Evolutionary conservation across 2,888 invertebrate genomes (phyloP).

Genomic region (Linnaemya vulpina): DNA sequence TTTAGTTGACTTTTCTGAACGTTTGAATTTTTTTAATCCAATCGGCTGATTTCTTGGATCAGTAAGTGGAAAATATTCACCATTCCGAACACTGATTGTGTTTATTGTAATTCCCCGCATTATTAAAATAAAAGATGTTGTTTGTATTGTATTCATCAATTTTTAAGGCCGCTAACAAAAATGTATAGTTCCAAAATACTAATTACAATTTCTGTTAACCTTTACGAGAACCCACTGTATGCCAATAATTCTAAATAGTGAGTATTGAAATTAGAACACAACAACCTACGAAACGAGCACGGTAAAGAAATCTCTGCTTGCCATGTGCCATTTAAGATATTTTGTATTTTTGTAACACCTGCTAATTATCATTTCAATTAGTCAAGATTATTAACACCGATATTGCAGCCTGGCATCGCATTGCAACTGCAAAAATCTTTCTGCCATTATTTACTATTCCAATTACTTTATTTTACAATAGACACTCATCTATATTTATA

Average conservation of each 20-base stretch:
- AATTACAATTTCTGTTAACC: no score
- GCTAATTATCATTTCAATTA: slow-evolving; percentile 3
- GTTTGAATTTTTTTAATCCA: no score
- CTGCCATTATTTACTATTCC: neutral
- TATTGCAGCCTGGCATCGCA: neutral
- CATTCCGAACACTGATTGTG: no score
- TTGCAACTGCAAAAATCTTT: neutral
- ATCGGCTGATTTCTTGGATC: no score
- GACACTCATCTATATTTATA: neutral
- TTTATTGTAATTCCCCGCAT: no score
- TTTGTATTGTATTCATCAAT: no score
- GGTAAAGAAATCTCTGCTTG: neutral
- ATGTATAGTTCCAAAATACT: no score
- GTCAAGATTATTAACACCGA: neutral
- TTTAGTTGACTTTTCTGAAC: no score
- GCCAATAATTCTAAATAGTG: neutral
- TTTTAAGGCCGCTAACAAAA: no score
- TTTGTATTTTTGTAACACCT: neutral
- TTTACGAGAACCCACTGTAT: no score
- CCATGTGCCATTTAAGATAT: neutral
- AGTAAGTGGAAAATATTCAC: no score
- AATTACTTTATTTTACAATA: neutral
- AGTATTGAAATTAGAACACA: neutral
- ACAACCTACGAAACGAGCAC: neutral
- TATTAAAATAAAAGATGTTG: no score